Evolutionary conservation across 2,797 vertebrate species (phyloP).

Genomic region (Rallus crepitans): DNA sequence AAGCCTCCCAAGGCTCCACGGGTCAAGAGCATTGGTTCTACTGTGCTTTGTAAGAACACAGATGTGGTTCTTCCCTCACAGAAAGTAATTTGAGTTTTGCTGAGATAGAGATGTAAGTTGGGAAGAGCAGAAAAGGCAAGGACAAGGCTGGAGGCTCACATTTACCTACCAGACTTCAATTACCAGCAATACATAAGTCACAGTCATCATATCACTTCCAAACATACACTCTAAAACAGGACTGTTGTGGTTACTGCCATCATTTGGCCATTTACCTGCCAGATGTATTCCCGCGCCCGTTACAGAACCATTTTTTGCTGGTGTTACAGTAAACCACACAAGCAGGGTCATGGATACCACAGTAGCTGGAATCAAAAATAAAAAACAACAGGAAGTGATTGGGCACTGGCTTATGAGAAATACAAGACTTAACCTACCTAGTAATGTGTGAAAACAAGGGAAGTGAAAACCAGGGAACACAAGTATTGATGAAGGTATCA

Average conservation of each 20-base stretch:
- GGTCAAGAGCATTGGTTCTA: background rate
- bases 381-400: background rate
- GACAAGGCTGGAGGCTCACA: background rate
- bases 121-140: background rate
- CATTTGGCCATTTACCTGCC: constrained; percentile 85
- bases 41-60: background rate
- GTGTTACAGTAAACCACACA: constrained; percentile 99
- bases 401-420: background rate
- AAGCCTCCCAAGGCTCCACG: background rate
- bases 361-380: constrained; percentile 85
- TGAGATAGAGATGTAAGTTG: background rate
- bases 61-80: too few relatives aligned
- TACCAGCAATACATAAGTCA: background rate
- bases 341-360: constrained; percentile 98
- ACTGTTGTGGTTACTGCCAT: accelerated
- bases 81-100: background rate
- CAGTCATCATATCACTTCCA: background rate
- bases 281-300: constrained; percentile 97
- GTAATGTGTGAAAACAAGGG: accelerated
- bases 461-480: background rate
- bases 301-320: constrained; percentile 99
- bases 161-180: background rate
- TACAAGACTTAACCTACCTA: accelerated
- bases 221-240: background rate
- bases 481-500: background rate